Percentiles rank a stretch among this genome's conserved stretches.
Evolutionary conservation across 2,888 invertebrate species (phyloP).

Genomic region (Cephus sareptanus): DNA sequence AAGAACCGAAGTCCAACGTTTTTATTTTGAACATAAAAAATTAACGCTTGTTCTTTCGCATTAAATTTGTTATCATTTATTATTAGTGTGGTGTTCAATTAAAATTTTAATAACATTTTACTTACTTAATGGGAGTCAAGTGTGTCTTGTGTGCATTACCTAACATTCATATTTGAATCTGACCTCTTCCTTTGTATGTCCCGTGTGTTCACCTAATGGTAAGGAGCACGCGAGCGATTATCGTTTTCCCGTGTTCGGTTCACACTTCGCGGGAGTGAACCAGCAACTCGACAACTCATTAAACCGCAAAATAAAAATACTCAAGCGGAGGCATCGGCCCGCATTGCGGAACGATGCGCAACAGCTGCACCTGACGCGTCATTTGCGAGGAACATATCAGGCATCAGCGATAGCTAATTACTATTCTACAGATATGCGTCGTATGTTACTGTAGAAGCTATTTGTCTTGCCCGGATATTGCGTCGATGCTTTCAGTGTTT

Average conservation of each 20-base stretch:
- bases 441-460: conserved; percentile 17
- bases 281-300: conserved; percentile 28
- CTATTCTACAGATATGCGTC: conserved; percentile 49
- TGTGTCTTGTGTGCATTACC: background rate
- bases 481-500: background rate
- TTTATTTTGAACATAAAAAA: background rate
- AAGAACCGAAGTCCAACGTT: background rate
- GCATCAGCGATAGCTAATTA: conserved; percentile 49
- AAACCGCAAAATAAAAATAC: conserved; percentile 12
- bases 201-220: conserved; percentile 28
- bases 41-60: background rate
- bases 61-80: background rate
- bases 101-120: background rate
- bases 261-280: conserved; percentile 32
- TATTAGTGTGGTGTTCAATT: background rate
- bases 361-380: conserved; percentile 62
- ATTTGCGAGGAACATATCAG: conserved; percentile 59
- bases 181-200: background rate
- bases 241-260: conserved; percentile 32
- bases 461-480: conserved; percentile 4
- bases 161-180: background rate
- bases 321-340: conserved; percentile 40
- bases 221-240: conserved; percentile 41
- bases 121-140: background rate
- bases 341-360: conserved; percentile 58